Base-by-base conservation (phyloP, 2,888 invertebrate genomes). In the Coleophora deauratella region DNA sequence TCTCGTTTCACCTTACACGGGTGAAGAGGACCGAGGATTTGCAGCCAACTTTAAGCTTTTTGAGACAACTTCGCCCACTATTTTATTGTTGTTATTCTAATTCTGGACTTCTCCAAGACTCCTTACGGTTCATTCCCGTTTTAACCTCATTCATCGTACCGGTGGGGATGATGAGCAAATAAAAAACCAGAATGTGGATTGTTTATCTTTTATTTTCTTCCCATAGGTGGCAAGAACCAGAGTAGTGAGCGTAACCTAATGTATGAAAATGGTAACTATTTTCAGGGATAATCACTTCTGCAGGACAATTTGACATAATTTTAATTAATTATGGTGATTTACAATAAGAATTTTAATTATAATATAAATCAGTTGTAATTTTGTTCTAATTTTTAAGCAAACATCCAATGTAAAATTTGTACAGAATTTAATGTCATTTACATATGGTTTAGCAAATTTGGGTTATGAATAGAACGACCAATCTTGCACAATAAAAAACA, bases 191-290 rank as follows among this genome's bases (percentile, higher is more conserved):
- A 45, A 53, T 57, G 52, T 71, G 70, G 67, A n/a, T 76, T 69
- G 75, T 77, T 78, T 74, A 69, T 41, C 67, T 79, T 79, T 81
- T 77, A 77, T 76, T 81, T 71, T 74, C 74, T 80, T 81, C 71
- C 75, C 80, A 77, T 64, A 71, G 68, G 69, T 80, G 79, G 77
- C 80, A 78, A 81, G 74, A 64, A 72, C 81, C 82, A 81, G 80
- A 80, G 84, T 74, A 84, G 82, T 67, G 72, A 81, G 80, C 73
- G 76, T 66, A 74, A 72, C 69, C 73, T 81, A 81, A 80, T 67
- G 60, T 58, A 77, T 70, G 71, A 76, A 77, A 78, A 80, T 85
- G 84, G 84, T 85, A 85, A 85, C 84, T 85, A 81, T 80, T 79
- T 68, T 74, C 79, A 81, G 84, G 84, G 84, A 82, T 71, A 71